Conservation (phyloP, 2,797 vertebrate species). For the Trematomus bernacchii region DNA sequence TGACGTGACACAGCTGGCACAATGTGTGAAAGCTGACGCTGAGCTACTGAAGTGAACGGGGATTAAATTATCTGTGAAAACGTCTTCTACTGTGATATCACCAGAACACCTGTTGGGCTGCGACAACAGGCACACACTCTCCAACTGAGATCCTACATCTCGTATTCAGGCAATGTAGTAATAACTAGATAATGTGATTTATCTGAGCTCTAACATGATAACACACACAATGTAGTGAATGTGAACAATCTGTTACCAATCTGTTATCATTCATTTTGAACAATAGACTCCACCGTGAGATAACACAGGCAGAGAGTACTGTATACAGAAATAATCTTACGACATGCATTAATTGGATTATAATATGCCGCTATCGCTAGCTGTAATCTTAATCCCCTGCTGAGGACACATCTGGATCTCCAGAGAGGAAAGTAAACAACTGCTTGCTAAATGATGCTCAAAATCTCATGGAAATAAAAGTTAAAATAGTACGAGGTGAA, state of each 20-base stretch:
- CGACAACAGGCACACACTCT: slow-evolving; percentile 34
- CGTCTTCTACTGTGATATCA: slow-evolving; percentile 60
- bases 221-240: slow-evolving; percentile 35
- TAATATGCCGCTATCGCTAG: slow-evolving; percentile 54
- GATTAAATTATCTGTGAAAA: slow-evolving; percentile 64
- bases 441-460: slow-evolving; percentile 66
- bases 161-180: slow-evolving; percentile 19
- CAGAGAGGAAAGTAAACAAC: slow-evolving; percentile 71
- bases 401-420: slow-evolving; percentile 70
- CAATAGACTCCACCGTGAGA: slow-evolving; percentile 43
- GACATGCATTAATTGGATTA: slow-evolving; percentile 72
- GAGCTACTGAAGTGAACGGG: slow-evolving; percentile 36
- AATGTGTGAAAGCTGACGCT: slow-evolving; percentile 42
- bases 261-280: slow-evolving; percentile 44
- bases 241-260: slow-evolving; percentile 29
- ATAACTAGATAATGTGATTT: slow-evolving; percentile 52
- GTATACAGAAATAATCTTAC: slow-evolving; percentile 21
- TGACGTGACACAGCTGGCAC: slow-evolving; percentile 52
- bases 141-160: slow-evolving; percentile 38
- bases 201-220: slow-evolving; percentile 33
- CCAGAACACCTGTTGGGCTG: slow-evolving; percentile 63
- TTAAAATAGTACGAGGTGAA: slow-evolving; percentile 50
- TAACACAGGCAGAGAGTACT: slow-evolving; percentile 11
- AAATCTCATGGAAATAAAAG: slow-evolving; percentile 62
- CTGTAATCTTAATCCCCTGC: slow-evolving; percentile 67